A percentile compares a stretch with the other conserved stretches of the same genome.
Conservation (phyloP, 2,797 vertebrate genomes). For the Cottoperca gobio region DNA sequence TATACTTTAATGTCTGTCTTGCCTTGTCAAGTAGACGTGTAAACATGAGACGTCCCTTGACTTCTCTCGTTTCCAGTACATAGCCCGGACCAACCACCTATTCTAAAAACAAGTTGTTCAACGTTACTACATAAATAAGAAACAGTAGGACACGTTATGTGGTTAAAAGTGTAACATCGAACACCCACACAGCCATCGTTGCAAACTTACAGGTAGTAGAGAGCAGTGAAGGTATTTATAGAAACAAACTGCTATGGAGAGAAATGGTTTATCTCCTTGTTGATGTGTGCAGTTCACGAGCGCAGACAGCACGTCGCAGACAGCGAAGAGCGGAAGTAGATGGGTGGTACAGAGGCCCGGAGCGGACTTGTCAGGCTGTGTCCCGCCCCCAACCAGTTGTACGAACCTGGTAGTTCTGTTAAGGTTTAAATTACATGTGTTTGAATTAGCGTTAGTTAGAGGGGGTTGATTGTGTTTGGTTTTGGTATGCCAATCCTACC, state of each 20-base stretch:
- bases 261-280: constrained; percentile 60
- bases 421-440: accelerated
- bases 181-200: neutral
- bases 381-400: neutral
- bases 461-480: accelerated
- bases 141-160: neutral
- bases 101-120: constrained; percentile 30
- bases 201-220: constrained; percentile 64
- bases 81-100: constrained; percentile 54
- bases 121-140: neutral
- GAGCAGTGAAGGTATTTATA: constrained; percentile 47
- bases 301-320: constrained; percentile 33
- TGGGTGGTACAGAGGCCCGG: neutral
- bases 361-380: constrained; percentile 32
- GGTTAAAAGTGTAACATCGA: neutral
- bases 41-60: constrained; percentile 9
- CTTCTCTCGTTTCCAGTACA: constrained; percentile 51
- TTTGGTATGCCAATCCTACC: accelerated
- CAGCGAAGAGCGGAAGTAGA: constrained; percentile 61
- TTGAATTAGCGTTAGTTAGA: neutral
- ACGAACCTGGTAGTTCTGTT: neutral
- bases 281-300: constrained; percentile 35
- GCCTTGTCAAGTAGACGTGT: neutral
- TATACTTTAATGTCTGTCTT: neutral
- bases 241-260: constrained; percentile 48